Conservation (phyloP, 2,113 vertebrate species). For the Chloropsis cyanopogon region DNA sequence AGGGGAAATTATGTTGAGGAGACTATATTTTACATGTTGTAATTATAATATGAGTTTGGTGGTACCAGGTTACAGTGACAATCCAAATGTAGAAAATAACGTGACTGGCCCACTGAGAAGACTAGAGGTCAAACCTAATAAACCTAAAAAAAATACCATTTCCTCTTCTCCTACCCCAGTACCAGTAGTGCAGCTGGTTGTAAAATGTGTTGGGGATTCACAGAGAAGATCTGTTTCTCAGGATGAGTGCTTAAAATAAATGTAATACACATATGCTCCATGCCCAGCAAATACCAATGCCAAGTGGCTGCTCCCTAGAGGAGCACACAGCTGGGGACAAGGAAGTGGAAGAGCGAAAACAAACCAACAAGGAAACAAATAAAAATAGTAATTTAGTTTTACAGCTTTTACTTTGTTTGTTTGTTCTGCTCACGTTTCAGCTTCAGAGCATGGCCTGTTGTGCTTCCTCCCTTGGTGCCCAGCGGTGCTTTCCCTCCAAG, state of each 20-base stretch:
- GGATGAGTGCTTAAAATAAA: background rate
- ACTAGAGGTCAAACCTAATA: background rate
- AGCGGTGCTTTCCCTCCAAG: background rate
- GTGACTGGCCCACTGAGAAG: background rate
- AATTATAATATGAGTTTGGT: background rate
- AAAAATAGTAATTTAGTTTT: constrained; percentile 49
- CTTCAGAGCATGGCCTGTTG: background rate
- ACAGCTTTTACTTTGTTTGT: constrained; percentile 59
- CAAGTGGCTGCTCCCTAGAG: constrained; percentile 29
- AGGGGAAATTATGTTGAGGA: background rate
- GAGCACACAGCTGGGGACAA: constrained; percentile 13
- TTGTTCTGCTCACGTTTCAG: constrained; percentile 49
- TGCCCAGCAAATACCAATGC: background rate
- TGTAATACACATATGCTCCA: background rate
- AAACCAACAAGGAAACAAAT: constrained; percentile 36
- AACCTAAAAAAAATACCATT: background rate
- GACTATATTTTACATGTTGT: background rate
- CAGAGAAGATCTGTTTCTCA: background rate
- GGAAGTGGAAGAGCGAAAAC: constrained; percentile 33
- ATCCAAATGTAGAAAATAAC: background rate
- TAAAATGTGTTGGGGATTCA: background rate
- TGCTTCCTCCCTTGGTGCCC: background rate
- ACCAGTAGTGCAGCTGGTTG: background rate
- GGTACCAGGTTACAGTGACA: background rate
- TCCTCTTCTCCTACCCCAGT: background rate